phyloP scores from a whole-genome alignment of 1,140 invertebrate species.

The Asobara japonica region DNA sequence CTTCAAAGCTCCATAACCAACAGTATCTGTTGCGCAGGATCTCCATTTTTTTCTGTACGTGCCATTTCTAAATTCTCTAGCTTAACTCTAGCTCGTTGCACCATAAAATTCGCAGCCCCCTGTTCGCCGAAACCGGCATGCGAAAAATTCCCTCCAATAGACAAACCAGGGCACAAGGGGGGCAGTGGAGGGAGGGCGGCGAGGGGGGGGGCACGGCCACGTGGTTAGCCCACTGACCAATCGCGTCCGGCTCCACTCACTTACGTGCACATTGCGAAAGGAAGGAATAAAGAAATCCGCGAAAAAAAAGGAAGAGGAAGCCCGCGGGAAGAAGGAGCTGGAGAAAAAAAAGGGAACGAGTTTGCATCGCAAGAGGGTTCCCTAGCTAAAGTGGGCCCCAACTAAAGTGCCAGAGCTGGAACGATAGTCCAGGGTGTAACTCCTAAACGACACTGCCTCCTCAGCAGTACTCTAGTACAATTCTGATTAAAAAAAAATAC shows the following conservation, averaged over 20 bases:
- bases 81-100: too few relatives aligned
- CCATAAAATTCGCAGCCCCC: too few relatives aligned
- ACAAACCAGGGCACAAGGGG: slow-evolving; percentile 39
- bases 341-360: slow-evolving; percentile 52
- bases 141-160: slow-evolving; percentile 47
- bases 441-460: slow-evolving; percentile 36
- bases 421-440: slow-evolving; percentile 41
- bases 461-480: slow-evolving; percentile 16
- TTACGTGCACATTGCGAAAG: slow-evolving; percentile 33
- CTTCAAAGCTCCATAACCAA: too few relatives aligned
- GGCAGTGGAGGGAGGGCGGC: slow-evolving; percentile 44
- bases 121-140: slow-evolving; percentile 52
- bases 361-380: slow-evolving; percentile 54
- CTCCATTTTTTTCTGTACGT: too few relatives aligned
- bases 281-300: slow-evolving; percentile 39
- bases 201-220: slow-evolving; percentile 50
- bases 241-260: slow-evolving; percentile 35
- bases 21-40: too few relatives aligned
- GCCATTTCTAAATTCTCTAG: too few relatives aligned
- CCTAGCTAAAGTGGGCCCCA: slow-evolving; percentile 39
- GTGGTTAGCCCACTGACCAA: slow-evolving; percentile 48
- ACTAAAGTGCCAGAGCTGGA: slow-evolving; percentile 41
- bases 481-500: too few relatives aligned
- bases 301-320: slow-evolving; percentile 13
- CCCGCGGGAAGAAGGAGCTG: slow-evolving; percentile 23